Conservation (phyloP, 2,888 invertebrate species). For the Chloromyia formosa region DNA sequence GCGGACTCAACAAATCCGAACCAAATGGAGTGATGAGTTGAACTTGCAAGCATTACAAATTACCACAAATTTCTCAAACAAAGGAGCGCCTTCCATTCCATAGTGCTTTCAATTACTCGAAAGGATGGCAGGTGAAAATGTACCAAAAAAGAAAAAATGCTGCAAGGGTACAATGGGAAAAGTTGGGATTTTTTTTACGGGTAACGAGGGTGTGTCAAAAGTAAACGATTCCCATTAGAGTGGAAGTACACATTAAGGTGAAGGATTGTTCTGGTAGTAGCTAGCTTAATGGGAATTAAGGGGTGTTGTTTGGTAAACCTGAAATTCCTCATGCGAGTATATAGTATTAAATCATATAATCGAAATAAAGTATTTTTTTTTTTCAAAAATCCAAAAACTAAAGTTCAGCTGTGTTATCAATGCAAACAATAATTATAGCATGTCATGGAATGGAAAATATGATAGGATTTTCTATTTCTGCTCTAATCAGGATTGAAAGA, state of each 20-base stretch:
- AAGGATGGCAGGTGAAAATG: conserved; percentile 29
- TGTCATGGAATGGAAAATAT: no score
- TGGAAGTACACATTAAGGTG: background rate
- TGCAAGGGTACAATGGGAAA: no score
- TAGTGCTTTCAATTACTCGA: conserved; percentile 42
- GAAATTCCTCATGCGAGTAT: background rate
- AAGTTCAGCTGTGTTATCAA: no score
- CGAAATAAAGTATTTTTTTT: no score
- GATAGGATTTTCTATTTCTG: no score
- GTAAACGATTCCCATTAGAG: conserved; percentile 31
- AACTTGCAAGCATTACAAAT: conserved; percentile 40
- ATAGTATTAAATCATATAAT: no score
- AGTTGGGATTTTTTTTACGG: background rate
- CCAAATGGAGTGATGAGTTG: background rate
- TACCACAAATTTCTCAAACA: conserved; percentile 47
- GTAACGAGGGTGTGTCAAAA: conserved; percentile 36
- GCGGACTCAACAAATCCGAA: background rate
- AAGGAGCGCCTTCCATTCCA: conserved; percentile 40
- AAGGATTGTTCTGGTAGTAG: background rate
- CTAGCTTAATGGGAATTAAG: background rate
- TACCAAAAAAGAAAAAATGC: background rate
- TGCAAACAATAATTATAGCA: no score
- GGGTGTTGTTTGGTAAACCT: background rate
- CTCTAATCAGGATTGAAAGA: no score
- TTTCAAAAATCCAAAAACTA: no score